phyloP scores from a whole-genome alignment of 2,113 vertebrate genomes.

The Xyliphius kryptos region DNA sequence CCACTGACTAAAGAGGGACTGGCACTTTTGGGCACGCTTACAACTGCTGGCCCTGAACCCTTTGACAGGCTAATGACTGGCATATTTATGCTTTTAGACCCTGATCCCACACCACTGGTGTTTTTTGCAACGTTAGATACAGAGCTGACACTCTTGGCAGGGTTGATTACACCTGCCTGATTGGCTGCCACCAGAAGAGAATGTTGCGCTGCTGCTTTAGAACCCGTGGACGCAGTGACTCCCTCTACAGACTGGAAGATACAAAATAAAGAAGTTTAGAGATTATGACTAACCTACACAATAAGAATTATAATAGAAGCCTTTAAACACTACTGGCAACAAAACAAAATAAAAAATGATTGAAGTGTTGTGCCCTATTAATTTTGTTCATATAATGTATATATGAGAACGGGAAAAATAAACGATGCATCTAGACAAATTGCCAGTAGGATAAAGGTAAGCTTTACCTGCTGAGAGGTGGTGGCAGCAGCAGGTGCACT shows the following conservation, averaged over 20 bases:
- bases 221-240: conserved; percentile 26
- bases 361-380: neutral
- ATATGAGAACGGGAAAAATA: too few relatives aligned
- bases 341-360: neutral
- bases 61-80: conserved; percentile 61
- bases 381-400: too few relatives aligned
- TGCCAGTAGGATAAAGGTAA: neutral
- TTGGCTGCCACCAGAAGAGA: conserved; percentile 64
- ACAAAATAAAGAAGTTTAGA: neutral
- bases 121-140: conserved; percentile 34
- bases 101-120: conserved; percentile 43
- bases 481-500: conserved; percentile 59
- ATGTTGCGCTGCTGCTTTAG: conserved; percentile 55
- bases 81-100: conserved; percentile 57
- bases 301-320: too few relatives aligned
- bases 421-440: too few relatives aligned
- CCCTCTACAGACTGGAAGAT: conserved; percentile 36
- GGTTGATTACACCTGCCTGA: conserved; percentile 66
- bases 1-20: conserved; percentile 60
- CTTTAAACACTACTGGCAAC: too few relatives aligned
- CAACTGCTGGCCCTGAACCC: conserved; percentile 45
- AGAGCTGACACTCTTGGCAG: conserved; percentile 59
- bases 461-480: conserved; percentile 56
- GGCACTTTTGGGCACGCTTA: conserved; percentile 53
- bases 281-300: too few relatives aligned